Percentiles rank a stretch among this genome's conserved stretches.
These are phyloP conservation scores for Penelope pileata DNA, from an alignment of 2,113 vertebrate species.

Conservation along the genomic window DNA sequence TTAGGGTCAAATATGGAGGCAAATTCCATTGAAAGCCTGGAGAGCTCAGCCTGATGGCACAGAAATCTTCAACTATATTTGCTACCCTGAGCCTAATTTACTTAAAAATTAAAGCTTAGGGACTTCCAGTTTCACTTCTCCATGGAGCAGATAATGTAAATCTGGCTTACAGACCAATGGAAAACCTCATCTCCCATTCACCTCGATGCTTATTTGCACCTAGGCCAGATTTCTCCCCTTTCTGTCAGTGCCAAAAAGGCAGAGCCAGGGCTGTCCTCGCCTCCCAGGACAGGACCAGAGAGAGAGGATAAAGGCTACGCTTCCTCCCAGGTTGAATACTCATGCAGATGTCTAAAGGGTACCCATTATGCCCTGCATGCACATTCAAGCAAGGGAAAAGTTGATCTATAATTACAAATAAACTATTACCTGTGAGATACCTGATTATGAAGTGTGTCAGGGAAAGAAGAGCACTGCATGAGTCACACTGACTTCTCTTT, in stretches of 20 bases:
- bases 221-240: background rate
- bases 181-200: background rate
- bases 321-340: background rate
- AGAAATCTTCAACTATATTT: background rate
- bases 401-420: background rate
- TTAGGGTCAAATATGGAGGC: accelerated
- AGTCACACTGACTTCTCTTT: background rate
- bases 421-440: constrained; percentile 32
- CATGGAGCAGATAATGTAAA: background rate
- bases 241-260: background rate
- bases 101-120: background rate
- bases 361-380: background rate
- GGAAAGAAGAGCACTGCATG: background rate
- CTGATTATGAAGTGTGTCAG: background rate
- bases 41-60: background rate
- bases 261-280: background rate
- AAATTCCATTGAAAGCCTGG: background rate
- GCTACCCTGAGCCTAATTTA: background rate
- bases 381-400: background rate
- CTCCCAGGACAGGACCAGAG: background rate
- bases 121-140: background rate
- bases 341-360: background rate
- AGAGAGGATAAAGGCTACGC: background rate
- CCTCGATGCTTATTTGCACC: background rate
- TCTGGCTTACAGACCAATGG: accelerated